Evolutionary conservation across 1,140 invertebrate genomes (phyloP), one percentile per base, ranked within the genome.

Genomic region (Orius insidiosus): DNA sequence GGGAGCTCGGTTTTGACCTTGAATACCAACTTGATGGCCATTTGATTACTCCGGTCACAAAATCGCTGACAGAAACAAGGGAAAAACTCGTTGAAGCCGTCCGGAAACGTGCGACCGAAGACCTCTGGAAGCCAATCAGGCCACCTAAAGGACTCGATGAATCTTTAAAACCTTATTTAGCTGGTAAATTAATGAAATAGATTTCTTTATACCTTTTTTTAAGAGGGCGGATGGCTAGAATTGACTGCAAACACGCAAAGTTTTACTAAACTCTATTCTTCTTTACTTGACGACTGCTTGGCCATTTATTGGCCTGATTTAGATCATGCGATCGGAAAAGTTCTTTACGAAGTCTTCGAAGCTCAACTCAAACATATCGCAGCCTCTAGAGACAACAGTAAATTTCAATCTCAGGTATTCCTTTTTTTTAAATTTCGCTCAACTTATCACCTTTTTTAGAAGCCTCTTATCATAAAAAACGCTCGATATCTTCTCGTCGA

Each of bases 11-110:
- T 1, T 65, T 89, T 52, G 85, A 89, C 60, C 63, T 95, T 24
- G 72, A 75, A 39, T 93, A 89, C 61, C 77, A 85, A 55, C 64
- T 95, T 42, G 82, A 92, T 55, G 75, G 76, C 24, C 71, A 85
- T 48, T 64, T 94, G 31, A 68, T 78, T 52, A 67, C 68, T 9
- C 76, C 82, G 13, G 60, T 87, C 15, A 68, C 62, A 2, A 62
- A 68, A 56, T 64, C 69, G 15, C 55, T 88, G 33, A 63, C 68
- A 51, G 79, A 85, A 46, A 68, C 75, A 3, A 70, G 72, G 42
- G 76, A 84, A 49, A 85, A 86, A 59, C 67, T 80, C 38, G 63
- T 82, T 6, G 83, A 87, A 53, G 75, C 75, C 1, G 69, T 83
- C 7, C 80, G 78, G 56, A 59, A 80, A 34, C 64, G 80, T 38